phyloP scores from a whole-genome alignment of 2,888 invertebrate genomes.

The Agrenia bidenticulata region DNA sequence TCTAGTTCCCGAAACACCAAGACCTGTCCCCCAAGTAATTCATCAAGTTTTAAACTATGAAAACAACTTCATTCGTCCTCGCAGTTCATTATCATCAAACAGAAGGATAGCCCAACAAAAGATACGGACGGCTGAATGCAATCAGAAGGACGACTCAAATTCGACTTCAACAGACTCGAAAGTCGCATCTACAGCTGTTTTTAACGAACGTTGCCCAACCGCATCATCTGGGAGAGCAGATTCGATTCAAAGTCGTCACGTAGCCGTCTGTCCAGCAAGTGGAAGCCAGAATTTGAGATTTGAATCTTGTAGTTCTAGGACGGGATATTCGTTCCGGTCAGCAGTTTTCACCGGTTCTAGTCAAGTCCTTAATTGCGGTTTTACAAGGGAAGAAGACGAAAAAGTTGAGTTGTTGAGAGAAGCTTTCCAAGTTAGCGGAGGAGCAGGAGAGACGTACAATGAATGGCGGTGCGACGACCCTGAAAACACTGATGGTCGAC shows the following conservation, averaged over 20 bases:
- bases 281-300: too few species aligned
- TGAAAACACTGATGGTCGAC: background rate
- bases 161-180: too few species aligned
- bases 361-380: background rate
- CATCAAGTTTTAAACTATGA: background rate
- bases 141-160: too few species aligned
- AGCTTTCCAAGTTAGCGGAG: background rate
- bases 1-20: slow-evolving; percentile 31
- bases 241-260: too few species aligned
- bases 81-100: slow-evolving; percentile 23
- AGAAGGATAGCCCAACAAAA: slow-evolving; percentile 22
- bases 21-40: slow-evolving; percentile 8
- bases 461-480: slow-evolving; percentile 9
- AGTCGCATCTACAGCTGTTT: too few species aligned
- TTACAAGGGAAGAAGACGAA: background rate
- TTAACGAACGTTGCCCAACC: too few species aligned
- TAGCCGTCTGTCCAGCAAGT: too few species aligned
- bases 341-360: background rate
- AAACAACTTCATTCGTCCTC: slow-evolving; percentile 15
- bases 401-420: background rate
- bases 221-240: too few species aligned
- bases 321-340: background rate
- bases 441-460: background rate
- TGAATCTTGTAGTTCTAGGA: background rate
- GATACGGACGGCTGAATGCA: too few species aligned